Percentiles rank a stretch among this genome's conserved stretches.
These are phyloP conservation scores for Aldabrachelys gigantea DNA, from an alignment of 2,113 vertebrate species.

Conservation along the genomic window DNA sequence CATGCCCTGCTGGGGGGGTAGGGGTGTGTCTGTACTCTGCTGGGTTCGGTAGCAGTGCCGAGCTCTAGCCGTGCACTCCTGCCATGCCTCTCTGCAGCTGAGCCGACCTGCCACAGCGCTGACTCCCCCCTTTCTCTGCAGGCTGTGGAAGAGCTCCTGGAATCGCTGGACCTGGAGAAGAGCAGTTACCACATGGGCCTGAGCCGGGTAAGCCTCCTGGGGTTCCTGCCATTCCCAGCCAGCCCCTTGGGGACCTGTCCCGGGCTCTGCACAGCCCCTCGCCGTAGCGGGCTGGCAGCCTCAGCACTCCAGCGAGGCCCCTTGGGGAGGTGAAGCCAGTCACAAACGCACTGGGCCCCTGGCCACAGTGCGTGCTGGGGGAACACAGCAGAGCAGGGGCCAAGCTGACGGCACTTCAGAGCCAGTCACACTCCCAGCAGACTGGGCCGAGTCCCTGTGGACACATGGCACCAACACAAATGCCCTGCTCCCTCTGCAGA, in stretches of 20 bases:
- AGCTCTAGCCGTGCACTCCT: too few relatives aligned
- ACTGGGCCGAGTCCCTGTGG: neutral
- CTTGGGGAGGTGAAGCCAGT: too few relatives aligned
- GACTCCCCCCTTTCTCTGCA: constrained; percentile 46
- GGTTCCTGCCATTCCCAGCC: too few relatives aligned
- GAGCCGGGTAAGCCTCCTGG: constrained; percentile 84
- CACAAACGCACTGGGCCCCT: neutral
- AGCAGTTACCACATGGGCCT: constrained; percentile 95
- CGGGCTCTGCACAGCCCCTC: too few relatives aligned
- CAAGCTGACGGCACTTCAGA: neutral
- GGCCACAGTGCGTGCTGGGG: neutral
- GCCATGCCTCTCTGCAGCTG: neutral
- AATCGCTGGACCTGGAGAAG: constrained; percentile 94
- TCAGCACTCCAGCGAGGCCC: too few relatives aligned
- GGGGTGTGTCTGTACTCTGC: too few relatives aligned
- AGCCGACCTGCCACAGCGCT: neutral
- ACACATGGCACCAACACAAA: too few relatives aligned
- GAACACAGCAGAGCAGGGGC: neutral
- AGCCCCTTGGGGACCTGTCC: too few relatives aligned
- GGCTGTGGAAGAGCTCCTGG: constrained; percentile 94
- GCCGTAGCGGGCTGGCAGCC: too few relatives aligned
- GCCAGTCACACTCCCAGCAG: neutral
- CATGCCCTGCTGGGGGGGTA: too few relatives aligned
- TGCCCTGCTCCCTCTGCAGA: neutral
- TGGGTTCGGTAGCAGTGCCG: neutral